Evolutionary conservation across 2,797 vertebrate species (phyloP).

Genomic region (Pteropus rufus): DNA sequence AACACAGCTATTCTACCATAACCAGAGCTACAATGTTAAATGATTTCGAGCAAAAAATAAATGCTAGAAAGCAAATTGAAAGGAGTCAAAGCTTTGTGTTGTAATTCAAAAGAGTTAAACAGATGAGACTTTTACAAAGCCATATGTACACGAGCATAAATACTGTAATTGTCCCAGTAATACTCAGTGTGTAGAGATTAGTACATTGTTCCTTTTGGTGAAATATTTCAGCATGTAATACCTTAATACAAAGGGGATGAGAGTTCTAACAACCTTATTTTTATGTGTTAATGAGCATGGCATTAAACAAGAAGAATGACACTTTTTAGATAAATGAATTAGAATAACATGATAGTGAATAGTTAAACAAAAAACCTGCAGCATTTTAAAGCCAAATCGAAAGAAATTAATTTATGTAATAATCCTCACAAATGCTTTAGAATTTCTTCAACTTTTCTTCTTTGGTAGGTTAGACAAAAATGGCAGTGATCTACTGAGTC

Average conservation of each 20-base stretch:
- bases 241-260: constrained; percentile 27
- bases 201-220: constrained; percentile 44
- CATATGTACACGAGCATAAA: neutral
- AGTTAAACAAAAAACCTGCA: constrained; percentile 34
- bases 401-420: neutral
- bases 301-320: constrained; percentile 40
- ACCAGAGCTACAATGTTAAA: constrained; percentile 27
- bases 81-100: neutral
- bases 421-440: constrained; percentile 20
- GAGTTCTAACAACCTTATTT: constrained; percentile 43
- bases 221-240: constrained; percentile 48
- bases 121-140: neutral
- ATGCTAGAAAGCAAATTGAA: neutral
- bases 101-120: constrained; percentile 48
- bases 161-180: neutral
- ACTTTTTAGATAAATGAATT: neutral
- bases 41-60: neutral
- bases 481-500: neutral
- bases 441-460: constrained; percentile 11
- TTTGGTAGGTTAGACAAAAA: neutral
- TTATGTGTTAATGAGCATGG: constrained; percentile 40
- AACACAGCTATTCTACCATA: constrained; percentile 30
- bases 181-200: neutral
- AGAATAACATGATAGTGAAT: neutral
- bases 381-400: constrained; percentile 44